A percentile compares a stretch with the other conserved stretches of the same genome.
Conservation (phyloP, 30 jellyfish, hydroid and myxozoan genomes). For the Turritopsis dohrnii region DNA sequence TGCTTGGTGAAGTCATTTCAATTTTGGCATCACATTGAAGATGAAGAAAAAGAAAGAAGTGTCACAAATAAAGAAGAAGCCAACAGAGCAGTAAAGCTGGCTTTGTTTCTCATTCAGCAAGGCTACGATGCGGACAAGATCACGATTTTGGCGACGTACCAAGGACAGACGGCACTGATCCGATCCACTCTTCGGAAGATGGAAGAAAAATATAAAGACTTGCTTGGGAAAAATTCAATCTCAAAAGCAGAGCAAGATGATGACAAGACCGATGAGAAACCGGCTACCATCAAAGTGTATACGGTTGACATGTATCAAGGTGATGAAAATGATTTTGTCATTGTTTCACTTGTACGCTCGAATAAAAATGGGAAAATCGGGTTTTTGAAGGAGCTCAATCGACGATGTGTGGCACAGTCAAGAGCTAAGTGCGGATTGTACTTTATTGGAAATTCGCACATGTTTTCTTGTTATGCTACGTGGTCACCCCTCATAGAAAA, state of each 20-base stretch:
- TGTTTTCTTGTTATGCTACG: constrained; percentile 9
- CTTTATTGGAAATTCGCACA: constrained; percentile 38
- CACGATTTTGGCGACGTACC: constrained; percentile 55
- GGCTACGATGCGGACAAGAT: constrained; percentile 39
- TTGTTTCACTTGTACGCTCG: constrained; percentile 59
- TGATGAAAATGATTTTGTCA: constrained; percentile 63
- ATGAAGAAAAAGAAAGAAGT: constrained; percentile 42
- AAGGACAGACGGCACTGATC: constrained; percentile 51
- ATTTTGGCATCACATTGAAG: constrained; percentile 52
- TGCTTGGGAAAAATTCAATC: not conserved
- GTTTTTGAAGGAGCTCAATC: constrained; percentile 34
- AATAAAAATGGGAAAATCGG: constrained; percentile 37
- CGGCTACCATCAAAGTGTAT: constrained; percentile 24
- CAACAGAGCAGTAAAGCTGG: constrained; percentile 39
- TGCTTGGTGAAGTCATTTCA: constrained; percentile 27
- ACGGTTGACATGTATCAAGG: constrained; percentile 78
- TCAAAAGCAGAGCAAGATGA: constrained; percentile 12
- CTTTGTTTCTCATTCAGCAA: constrained; percentile 38
- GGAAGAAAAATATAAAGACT: not conserved
- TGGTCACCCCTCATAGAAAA: constrained; percentile 38
- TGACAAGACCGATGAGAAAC: not conserved
- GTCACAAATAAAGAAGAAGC: constrained; percentile 50
- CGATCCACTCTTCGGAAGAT: constrained; percentile 26
- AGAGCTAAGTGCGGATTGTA: constrained; percentile 64
- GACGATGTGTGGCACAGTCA: constrained; percentile 76